Base-by-base conservation (phyloP, 2,113 vertebrate species). In the Lepus americanus region DNA sequence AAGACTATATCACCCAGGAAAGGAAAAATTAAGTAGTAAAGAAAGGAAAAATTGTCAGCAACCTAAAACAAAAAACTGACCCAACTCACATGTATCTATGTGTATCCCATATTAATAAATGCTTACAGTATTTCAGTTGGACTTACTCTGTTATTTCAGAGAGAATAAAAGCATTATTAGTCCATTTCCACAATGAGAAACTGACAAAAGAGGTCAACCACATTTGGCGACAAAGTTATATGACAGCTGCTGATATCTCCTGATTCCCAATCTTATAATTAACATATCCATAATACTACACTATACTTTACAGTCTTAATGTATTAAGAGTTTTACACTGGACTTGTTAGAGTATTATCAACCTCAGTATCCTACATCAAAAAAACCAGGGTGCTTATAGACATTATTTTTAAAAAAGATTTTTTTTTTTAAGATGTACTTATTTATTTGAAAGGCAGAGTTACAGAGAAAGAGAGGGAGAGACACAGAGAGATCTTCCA, bases 1-100 rank as follows among this genome's bases (percentile, higher is more conserved):
- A 90, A 86, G 67, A 87, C n/a, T n/a, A n/a, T 87, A 79, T 44
- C 84, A 61, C 72, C 11, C 27, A 93, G 70, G 85, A 80, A 94
- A 84, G 53, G 4, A 59, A 70, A 86, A 93, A 89, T 67, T 81
- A 89, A 80, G 59, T 53, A 92, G 5, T 49, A 90, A 84, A 87
- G 3, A 69, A 8, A 86, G 20, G 3, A 16, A 8, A 91, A 90
- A 90, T 82, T 64, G 86, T 9, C 19, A 12, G 64, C 6, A 70
- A 87, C 27, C 53, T 90, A 31, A 82, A 55, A 49, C 73, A 17
- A 49, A 82, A 55, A 70, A 78, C 9, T 55, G 83, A 49, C 9
- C 22, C 63, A 77, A 86, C 36, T 59, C 17, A 44, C 74, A 90
- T 59, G 9, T 23, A 53, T n/a, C 31, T 31, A 12, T 72, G 25